Evolutionary conservation across 2,888 invertebrate species (phyloP).

Genomic region (Thecocarcelia acutangulata): DNA sequence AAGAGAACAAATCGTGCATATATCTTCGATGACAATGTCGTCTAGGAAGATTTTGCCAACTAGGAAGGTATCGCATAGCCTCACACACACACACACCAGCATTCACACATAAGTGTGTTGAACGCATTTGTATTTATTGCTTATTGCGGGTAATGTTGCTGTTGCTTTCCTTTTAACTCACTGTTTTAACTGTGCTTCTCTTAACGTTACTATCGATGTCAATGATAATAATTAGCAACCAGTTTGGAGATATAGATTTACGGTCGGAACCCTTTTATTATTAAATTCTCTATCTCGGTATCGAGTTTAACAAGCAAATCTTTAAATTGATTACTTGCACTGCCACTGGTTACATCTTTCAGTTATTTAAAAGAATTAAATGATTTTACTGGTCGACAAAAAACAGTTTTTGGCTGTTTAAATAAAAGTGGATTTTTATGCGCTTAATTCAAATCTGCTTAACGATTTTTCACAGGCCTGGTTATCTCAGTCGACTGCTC

Average conservation of each 20-base stretch:
- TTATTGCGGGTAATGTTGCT: conserved; percentile 18
- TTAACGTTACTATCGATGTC: neutral
- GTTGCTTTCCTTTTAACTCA: neutral
- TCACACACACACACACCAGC: too few species aligned
- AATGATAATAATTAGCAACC: conserved; percentile 35
- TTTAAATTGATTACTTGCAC: conserved; percentile 19
- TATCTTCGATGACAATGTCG: too few species aligned
- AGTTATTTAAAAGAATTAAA: neutral
- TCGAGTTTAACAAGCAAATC: conserved; percentile 21
- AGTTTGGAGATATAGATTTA: conserved; percentile 3
- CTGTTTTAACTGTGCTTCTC: neutral
- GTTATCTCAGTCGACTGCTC: too few species aligned
- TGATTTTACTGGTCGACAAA: too few species aligned
- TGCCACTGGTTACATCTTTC: neutral
- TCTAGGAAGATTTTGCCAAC: too few species aligned
- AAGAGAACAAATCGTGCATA: too few species aligned
- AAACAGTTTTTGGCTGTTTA: too few species aligned
- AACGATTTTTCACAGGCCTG: too few species aligned
- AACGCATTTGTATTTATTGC: neutral
- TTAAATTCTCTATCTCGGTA: conserved; percentile 30
- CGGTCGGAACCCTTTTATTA: conserved; percentile 40
- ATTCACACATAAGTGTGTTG: neutral
- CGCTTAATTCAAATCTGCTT: too few species aligned
- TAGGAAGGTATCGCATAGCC: too few species aligned
- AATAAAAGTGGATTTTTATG: too few species aligned